Base-by-base conservation (phyloP, 2,888 invertebrate genomes). In the Aleiodes leptofemur region DNA sequence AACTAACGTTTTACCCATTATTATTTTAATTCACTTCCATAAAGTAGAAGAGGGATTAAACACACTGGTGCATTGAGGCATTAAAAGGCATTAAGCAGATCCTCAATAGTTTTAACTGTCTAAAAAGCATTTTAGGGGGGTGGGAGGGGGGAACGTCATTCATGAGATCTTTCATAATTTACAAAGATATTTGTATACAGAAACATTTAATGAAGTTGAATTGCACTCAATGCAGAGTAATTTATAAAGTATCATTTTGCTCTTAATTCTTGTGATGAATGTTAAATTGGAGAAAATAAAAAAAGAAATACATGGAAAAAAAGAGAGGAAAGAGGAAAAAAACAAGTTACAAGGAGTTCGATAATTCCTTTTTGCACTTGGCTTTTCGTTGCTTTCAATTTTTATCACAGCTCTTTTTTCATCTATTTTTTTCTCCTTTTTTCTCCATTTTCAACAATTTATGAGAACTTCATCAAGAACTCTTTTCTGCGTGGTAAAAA, bases 401-500 rank as follows among this genome's bases (percentile, higher is more conserved):
- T 43, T 53, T 53, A 53, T 53, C 16, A 4, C 16, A n/a, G n/a
- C 11, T 14, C 14, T 53, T 16, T 53, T n/a, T 8, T 29, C 13
- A 5, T 48, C 14, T 11, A 4, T 48, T 23, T 29, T 29, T 50
- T 50, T 38, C 38, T 61, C 38, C 9, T 13, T 66, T 13, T 66
- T 11, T 11, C 14, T 14, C 43, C 31, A 16, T 43, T 64, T 43
- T 66, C 13, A 48, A 29, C 66, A 66, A 66, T 66, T 66, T 66
- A 66, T 66, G 66, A 66, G 48, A 66, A 48, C 66, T 48, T 66
- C 43, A 66, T 66, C 66, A 66, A 66, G 48, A 13, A 50, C 50
- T 66, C 43, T 66, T 66, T 66, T 13, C 43, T 43, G 48, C 48
- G 66, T 66, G 13, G 50, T 31, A 23, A 31, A 66, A 66, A 66